Evolutionary conservation across 1,140 invertebrate species (phyloP).

Genomic region (Alviniconcha marisindica): DNA sequence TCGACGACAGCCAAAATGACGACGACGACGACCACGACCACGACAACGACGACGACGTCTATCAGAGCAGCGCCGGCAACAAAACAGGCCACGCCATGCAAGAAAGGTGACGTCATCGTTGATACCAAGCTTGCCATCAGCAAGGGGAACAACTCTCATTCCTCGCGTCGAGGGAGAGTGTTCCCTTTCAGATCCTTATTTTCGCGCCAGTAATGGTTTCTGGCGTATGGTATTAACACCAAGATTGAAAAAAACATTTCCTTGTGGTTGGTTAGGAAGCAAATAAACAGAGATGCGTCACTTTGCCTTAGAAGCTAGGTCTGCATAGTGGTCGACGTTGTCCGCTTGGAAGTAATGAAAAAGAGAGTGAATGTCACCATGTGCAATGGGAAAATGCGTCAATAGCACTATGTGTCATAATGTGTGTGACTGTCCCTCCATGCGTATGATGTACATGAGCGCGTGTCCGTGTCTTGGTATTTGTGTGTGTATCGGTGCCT

Average conservation of each 20-base stretch:
- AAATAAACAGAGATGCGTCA: not conserved
- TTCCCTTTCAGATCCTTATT: not conserved
- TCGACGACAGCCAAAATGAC: not conserved
- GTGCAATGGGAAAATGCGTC: not conserved
- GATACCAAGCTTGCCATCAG: not conserved
- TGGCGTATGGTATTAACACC: not conserved
- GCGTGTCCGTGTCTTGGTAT: no score
- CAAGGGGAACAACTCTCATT: not conserved
- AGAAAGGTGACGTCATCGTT: not conserved
- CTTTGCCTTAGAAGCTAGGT: slow-evolving; percentile 6
- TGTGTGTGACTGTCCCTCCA: no score
- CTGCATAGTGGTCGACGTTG: not conserved
- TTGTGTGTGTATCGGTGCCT: no score
- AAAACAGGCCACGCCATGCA: not conserved
- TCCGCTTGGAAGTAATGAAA: not conserved
- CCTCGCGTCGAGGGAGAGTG: not conserved
- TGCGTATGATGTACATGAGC: no score
- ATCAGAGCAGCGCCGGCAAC: not conserved
- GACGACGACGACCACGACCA: not conserved
- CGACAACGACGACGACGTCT: not conserved
- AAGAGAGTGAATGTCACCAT: not conserved
- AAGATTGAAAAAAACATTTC: not conserved
- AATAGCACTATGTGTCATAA: no score
- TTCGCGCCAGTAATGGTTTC: not conserved
- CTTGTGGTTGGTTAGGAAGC: not conserved